Evolutionary conservation across 2,797 vertebrate species (phyloP).

Genomic region (Cyprinodon diabolis): DNA sequence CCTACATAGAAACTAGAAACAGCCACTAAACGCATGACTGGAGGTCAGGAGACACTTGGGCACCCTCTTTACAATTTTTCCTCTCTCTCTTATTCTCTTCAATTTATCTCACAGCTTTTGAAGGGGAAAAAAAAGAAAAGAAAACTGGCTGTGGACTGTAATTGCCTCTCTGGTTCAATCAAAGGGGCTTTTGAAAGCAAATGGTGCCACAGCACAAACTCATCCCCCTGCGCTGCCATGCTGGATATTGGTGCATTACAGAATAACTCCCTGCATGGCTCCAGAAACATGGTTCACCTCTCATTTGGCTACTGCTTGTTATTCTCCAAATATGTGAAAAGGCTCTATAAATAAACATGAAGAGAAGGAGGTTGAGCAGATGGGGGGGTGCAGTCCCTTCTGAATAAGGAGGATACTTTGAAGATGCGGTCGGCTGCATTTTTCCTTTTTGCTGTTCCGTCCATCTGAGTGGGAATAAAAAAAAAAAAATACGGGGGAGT

Average conservation of each 20-base stretch:
- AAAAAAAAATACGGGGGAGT: conserved; percentile 11
- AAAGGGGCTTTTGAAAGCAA: conserved; percentile 48
- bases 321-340: conserved; percentile 71
- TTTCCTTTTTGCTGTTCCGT: conserved; percentile 29
- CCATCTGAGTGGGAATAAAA: conserved; percentile 21
- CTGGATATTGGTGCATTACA: conserved; percentile 45
- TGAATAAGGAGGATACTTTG: conserved; percentile 69
- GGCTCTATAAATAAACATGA: conserved; percentile 81
- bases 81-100: conserved; percentile 11
- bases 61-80: conserved; percentile 29
- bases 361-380: conserved; percentile 7
- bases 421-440: conserved; percentile 55
- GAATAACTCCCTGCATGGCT: conserved; percentile 53
- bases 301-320: conserved; percentile 74
- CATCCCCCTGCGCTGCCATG: conserved; percentile 28
- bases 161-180: conserved; percentile 56
- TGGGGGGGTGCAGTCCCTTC: conserved; percentile 58
- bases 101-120: conserved; percentile 39
- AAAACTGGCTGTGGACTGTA: conserved; percentile 35
- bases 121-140: not conserved
- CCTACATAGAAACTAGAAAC: conserved; percentile 36
- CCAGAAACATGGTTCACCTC: conserved; percentile 72
- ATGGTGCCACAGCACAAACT: conserved; percentile 40
- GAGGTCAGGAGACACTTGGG: conserved; percentile 55
- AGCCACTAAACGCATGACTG: conserved; percentile 43